Conservation (phyloP, 2,888 invertebrate genomes). For the Escarpia spicata region DNA sequence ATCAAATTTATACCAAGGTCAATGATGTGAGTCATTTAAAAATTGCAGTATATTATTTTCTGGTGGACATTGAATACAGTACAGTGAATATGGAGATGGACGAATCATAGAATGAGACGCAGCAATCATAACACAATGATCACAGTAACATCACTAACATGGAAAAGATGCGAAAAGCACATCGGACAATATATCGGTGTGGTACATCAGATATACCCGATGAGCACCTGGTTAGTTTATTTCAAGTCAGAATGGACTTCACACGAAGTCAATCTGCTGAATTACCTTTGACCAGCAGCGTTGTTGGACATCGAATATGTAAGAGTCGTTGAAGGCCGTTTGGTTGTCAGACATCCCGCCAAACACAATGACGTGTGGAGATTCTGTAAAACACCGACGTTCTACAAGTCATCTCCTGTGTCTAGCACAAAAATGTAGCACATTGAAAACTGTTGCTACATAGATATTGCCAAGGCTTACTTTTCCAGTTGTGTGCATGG, state of each 20-base stretch:
- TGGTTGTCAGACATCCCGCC: conserved; percentile 10
- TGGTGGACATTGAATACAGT: too few relatives aligned
- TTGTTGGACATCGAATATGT: neutral
- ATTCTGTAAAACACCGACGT: neutral
- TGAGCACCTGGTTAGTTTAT: neutral
- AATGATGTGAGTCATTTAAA: too few relatives aligned
- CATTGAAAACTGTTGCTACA: neutral
- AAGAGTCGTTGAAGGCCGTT: neutral
- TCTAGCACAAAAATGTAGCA: neutral
- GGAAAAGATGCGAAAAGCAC: too few relatives aligned
- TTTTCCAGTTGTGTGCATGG: neutral
- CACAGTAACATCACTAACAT: too few relatives aligned
- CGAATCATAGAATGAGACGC: too few relatives aligned
- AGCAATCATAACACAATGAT: too few relatives aligned
- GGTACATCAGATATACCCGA: neutral
- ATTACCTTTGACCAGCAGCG: neutral
- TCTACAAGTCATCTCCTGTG: neutral
- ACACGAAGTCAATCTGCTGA: neutral
- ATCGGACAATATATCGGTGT: too few relatives aligned
- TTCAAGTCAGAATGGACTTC: neutral
- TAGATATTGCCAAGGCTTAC: neutral
- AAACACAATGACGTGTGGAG: neutral
- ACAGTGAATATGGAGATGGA: too few relatives aligned
- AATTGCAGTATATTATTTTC: too few relatives aligned
- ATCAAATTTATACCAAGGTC: too few relatives aligned